Evolutionary conservation across 2,888 invertebrate genomes (phyloP).

Genomic region (Hermaeophaga mercurialis): DNA sequence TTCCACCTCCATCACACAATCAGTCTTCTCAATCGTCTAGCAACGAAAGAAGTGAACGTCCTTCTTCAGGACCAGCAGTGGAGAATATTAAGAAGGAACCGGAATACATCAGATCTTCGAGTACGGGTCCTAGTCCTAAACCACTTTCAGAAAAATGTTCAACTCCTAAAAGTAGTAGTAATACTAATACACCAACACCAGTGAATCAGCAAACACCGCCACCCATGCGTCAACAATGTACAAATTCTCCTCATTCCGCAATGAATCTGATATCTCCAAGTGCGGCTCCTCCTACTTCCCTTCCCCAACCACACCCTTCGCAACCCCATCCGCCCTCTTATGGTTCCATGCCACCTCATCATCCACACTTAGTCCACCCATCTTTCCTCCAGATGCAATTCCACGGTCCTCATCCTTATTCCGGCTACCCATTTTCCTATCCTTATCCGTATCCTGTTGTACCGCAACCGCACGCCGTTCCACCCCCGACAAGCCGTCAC

Average conservation of each 20-base stretch:
- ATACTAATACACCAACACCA: conserved; percentile 50
- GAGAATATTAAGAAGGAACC: conserved; percentile 79
- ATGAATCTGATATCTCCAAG: conserved; percentile 66
- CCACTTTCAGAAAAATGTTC: conserved; percentile 49
- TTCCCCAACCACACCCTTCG: conserved; percentile 64
- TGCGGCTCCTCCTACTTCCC: conserved; percentile 62
- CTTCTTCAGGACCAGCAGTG: conserved; percentile 66
- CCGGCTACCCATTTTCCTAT: conserved; percentile 72
- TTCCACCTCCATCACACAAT: conserved; percentile 43
- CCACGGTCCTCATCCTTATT: conserved; percentile 68
- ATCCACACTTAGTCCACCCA: conserved; percentile 68
- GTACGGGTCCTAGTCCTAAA: conserved; percentile 49
- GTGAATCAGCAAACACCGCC: conserved; percentile 56
- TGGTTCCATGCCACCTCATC: conserved; percentile 70
- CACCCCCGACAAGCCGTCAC: conserved; percentile 61
- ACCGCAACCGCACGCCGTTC: conserved; percentile 76
- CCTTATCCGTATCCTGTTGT: conserved; percentile 76
- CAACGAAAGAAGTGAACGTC: conserved; percentile 52
- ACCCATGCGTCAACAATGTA: conserved; percentile 57
- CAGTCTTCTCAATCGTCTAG: conserved; percentile 36
- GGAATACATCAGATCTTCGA: conserved; percentile 59
- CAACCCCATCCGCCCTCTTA: conserved; percentile 71
- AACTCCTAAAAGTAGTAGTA: conserved; percentile 50
- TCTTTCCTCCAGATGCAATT: conserved; percentile 68
- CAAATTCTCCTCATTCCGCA: conserved; percentile 62